Base-by-base conservation (phyloP, 2,797 vertebrate species). In the Muscicapa striata region DNA sequence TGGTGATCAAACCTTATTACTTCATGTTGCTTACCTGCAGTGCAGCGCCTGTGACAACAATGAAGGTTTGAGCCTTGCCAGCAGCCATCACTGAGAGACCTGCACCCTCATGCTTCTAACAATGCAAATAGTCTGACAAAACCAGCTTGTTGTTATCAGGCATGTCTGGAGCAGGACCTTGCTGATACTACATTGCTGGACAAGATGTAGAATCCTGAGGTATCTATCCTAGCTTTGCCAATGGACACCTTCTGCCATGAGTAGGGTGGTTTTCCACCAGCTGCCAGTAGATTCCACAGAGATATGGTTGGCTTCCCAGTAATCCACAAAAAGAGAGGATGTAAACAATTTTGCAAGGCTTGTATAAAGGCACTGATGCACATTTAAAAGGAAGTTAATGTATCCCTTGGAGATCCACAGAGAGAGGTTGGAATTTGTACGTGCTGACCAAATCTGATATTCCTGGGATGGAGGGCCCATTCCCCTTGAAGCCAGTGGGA, bases 91-190 rank as follows among this genome's bases (percentile, higher is more conserved):
- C 43, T 18, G 43, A 45, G 43, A 15, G 1, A 73, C 20, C 52
- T 48, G 16, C n/a, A 46, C 34, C 26, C 43, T 40, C 59, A 9
- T 0, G 0, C 34, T 68, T 59, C 48, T 38, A 13, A 23, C 34
- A 57, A 3, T 10, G 32, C 15, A 15, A 90, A 38, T 0, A 1
- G n/a, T 36, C 57, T 67, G 77, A 34, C 49, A 89, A 76, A 86
- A 58, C 11, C 51, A 70, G 16, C 8, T 49, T 40, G 29, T 16
- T 80, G 10, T 23, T 62, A 45, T 10, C 43, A 72, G 23, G 14
- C 13, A 6, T 7, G 13, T 58, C 64, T 89, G 74, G 40, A 82
- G 48, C 45, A 70, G 45, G 48, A 27, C 16, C n/a, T 52, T 88
- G 69, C 26, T 84, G 63, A 11, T 62, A 41, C 9, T 26, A 14